phyloP scores from a whole-genome alignment of 2,797 vertebrate genomes.

The Sebastes diaconus region DNA sequence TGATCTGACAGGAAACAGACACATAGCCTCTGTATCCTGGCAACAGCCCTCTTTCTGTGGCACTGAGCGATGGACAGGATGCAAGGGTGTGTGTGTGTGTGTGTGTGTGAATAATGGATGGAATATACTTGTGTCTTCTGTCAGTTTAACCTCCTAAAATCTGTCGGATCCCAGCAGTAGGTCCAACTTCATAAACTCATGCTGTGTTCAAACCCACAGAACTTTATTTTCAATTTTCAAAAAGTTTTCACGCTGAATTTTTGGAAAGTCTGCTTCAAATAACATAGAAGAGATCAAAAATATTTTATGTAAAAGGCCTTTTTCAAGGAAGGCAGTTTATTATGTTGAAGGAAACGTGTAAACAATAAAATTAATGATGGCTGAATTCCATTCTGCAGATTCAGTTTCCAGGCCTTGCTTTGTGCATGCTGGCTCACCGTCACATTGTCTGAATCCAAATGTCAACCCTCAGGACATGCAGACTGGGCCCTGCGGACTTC shows the following conservation, averaged over 20 bases:
- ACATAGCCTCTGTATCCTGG: slow-evolving; percentile 68
- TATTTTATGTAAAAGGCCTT: background rate
- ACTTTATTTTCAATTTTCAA: background rate
- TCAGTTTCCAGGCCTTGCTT: background rate
- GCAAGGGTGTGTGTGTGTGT: slow-evolving; percentile 20
- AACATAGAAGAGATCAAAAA: background rate
- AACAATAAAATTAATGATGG: background rate
- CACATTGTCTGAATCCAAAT: background rate
- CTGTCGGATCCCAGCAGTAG: slow-evolving; percentile 13
- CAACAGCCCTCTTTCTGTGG: slow-evolving; percentile 62
- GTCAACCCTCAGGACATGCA: background rate
- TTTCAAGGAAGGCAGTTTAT: background rate
- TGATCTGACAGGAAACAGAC: slow-evolving; percentile 70
- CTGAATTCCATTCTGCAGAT: background rate
- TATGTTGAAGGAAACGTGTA: background rate
- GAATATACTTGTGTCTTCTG: slow-evolving; percentile 31
- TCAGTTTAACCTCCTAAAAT: slow-evolving; percentile 44
- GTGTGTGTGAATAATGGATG: slow-evolving; percentile 28
- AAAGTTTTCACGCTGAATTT: background rate
- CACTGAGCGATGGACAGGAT: slow-evolving; percentile 61
- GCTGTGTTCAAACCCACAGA: slow-evolving; percentile 10
- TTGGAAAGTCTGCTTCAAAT: background rate
- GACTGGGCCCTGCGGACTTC: background rate
- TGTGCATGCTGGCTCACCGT: background rate
- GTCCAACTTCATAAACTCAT: slow-evolving; percentile 9